Base-by-base conservation (phyloP, 2,797 vertebrate species). In the Schizopygopsis pylzovi region DNA sequence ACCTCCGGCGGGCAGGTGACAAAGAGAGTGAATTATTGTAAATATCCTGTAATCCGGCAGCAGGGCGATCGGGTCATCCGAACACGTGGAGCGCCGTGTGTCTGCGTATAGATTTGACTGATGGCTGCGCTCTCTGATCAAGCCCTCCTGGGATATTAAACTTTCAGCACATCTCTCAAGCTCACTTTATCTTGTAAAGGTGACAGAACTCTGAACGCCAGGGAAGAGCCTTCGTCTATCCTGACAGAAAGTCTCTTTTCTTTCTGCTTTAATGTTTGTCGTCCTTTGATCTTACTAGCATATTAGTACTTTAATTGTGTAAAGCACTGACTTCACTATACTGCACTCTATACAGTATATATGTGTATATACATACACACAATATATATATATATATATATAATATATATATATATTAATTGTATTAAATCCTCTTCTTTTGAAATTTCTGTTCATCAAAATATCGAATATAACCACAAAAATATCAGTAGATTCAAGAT, bases 141-240 rank as follows among this genome's bases (percentile, higher is more conserved):
- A 75, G 28, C 39, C 71, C 54, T 83, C 20, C 18, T 12, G 72
- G 82, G 72, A 84, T 84, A 84, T 84, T 77, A 84, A 84, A 84
- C 59, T 41, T 82, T 82, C 80, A 82, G 22, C 63, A 56, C 28
- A 2, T 77, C 82, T 65, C 41, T 76, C 73, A 84, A 78, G 63
- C 61, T 39, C 45, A 49, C 73, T 84, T 84, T 77, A 56, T 84
- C 82, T 83, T 83, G 72, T 76, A 33, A 78, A 77, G 82, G 70
- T 83, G 54, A 63, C 81, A 73, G 47, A 80, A 83, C 71, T 63
- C 39, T 49, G 47, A 43, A 47, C 12, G 20, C 15, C 61, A 80
- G 16, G 15, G 39, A 72, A 37, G 59, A 47, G 72, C 9, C 22
- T 39, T 52, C 12, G 2, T 47, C 54, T 33, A 4, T 47, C 41